A percentile compares a stretch with the other conserved stretches of the same genome.
Conservation (phyloP, 2,888 invertebrate genomes). For the Agonopterix heracliana region DNA sequence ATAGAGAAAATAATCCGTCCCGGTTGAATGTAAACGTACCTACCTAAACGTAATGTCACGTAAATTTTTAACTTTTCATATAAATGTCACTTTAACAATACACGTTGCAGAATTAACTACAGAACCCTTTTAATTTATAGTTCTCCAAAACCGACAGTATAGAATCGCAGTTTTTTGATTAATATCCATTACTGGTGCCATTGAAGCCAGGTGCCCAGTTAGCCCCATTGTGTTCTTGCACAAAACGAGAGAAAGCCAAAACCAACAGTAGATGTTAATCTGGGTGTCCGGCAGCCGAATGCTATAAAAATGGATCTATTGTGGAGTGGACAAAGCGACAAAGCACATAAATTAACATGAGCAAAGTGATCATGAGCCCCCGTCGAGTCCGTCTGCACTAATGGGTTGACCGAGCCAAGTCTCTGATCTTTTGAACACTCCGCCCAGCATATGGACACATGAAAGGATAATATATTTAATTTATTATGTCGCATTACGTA, state of each 20-base stretch:
- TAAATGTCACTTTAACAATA: too few relatives aligned
- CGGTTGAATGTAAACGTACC: too few relatives aligned
- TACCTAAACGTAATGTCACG: too few relatives aligned
- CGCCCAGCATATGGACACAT: slow-evolving; percentile 17
- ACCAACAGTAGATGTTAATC: slow-evolving; percentile 68
- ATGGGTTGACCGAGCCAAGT: slow-evolving; percentile 57
- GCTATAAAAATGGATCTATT: slow-evolving; percentile 64
- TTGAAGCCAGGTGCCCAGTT: slow-evolving; percentile 69
- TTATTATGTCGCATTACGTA: slow-evolving; percentile 12
- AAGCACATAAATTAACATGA: slow-evolving; percentile 74
- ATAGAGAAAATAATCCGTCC: too few relatives aligned
- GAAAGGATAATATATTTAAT: slow-evolving; percentile 26
- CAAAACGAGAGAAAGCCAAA: slow-evolving; percentile 71
- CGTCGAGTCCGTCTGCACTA: slow-evolving; percentile 49
- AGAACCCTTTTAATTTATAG: too few relatives aligned
- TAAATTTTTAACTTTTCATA: too few relatives aligned
- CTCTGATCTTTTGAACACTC: slow-evolving; percentile 18
- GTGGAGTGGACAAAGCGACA: slow-evolving; percentile 62
- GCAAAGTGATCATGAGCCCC: slow-evolving; percentile 73
- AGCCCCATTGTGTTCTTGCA: slow-evolving; percentile 59
- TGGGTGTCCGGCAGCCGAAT: slow-evolving; percentile 68
- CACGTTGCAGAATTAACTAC: too few relatives aligned
- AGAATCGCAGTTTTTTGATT: too few relatives aligned
- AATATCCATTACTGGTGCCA: slow-evolving; percentile 42
- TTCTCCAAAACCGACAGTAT: too few relatives aligned